Evolutionary conservation across 2,797 vertebrate genomes (phyloP).

Genomic region (Eulemur albifrons): DNA sequence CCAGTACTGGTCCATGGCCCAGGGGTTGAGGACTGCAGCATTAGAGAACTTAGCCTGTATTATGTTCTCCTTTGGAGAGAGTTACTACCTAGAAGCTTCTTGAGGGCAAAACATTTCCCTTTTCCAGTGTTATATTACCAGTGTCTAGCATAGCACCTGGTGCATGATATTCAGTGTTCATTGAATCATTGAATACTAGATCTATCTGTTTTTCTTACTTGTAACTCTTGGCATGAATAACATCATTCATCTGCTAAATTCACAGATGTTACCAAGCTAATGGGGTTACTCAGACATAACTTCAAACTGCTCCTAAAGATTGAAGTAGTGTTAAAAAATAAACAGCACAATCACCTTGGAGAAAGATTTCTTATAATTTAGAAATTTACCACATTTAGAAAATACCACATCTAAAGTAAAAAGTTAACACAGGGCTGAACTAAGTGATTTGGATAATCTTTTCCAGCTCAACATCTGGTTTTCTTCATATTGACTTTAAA

Average conservation of each 20-base stretch:
- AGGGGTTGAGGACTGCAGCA: too few relatives aligned
- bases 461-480: neutral
- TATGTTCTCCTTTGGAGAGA: neutral
- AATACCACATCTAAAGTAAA: too few relatives aligned
- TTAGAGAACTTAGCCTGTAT: neutral
- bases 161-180: neutral
- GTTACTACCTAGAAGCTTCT: neutral
- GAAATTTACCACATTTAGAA: too few relatives aligned
- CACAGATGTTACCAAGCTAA: neutral
- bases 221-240: neutral
- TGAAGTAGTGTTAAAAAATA: neutral
- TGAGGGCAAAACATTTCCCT: neutral
- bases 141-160: neutral
- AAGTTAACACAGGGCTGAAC: neutral
- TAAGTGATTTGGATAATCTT: neutral
- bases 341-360: neutral
- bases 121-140: neutral
- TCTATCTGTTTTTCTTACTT: neutral
- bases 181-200: neutral
- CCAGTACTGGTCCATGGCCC: too few relatives aligned
- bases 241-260: neutral
- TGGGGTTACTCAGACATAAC: neutral
- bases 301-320: neutral
- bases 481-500: neutral
- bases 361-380: neutral